Base-by-base conservation (phyloP, 2,797 vertebrate genomes). In the Sebastes aleutianus region DNA sequence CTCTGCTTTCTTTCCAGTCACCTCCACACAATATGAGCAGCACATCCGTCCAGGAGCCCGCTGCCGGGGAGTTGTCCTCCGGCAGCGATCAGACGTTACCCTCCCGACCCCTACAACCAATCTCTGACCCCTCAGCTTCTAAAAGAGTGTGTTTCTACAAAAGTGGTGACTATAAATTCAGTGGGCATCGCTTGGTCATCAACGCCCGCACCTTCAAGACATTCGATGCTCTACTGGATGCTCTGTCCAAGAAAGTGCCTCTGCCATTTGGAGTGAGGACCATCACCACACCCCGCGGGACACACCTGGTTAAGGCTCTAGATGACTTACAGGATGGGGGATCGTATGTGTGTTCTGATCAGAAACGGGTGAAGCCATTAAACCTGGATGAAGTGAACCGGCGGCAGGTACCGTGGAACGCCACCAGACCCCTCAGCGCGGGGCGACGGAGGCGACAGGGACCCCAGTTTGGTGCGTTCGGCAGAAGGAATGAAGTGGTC, bases 91-190 rank as follows among this genome's bases (percentile, higher is more conserved):
- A 95, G 80, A 94, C 90, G 1, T 63, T 92, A 67, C 92, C 90
- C 16, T 82, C 88, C 0, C 94, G 87, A 27, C 94, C 92, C 3
- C 64, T 92, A 24, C 86, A 94, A 4, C 53, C 96, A 31, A 82
- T 87, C 2, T 80, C 89, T 56, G 96, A 96, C n/a, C 94, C 96
- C 4, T 90, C 95, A 0, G 91, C 94, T 79, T 96, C 97, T 64
- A 99, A 98, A 91, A 91, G 96, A 66, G 95, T 99, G 80, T 97
- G 96, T 73, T 99, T 99, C 94, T 99, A 99, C 84, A 99, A 98
- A 93, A 99, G 98, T 0, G 98, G 98, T 57, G 98, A 99, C 88
- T 93, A 96, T 3, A 96, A 96, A 56, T 99, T 99, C 77, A 93
- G 94, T 1, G 98, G 97, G 3, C 97, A 99, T 85, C 96, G 95